A percentile compares a stretch with the other conserved stretches of the same genome.
Evolutionary conservation across 2,888 invertebrate genomes (phyloP).

Genomic region (Heliconius hortense): DNA sequence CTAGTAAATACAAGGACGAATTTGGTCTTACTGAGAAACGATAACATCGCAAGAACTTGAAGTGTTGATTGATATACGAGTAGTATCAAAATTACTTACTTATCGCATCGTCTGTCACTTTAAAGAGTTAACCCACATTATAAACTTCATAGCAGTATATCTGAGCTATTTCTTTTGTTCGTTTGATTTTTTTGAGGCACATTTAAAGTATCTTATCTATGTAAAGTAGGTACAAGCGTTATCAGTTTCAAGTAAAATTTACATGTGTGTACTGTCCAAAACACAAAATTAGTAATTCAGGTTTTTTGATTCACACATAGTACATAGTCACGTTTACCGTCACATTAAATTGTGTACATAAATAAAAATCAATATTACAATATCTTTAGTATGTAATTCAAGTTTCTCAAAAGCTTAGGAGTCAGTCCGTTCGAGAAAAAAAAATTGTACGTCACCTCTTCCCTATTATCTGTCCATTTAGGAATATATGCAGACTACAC

Average conservation of each 20-base stretch:
- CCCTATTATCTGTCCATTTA: too few relatives aligned
- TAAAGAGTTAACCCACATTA: conserved; percentile 1
- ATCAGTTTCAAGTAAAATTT: not conserved
- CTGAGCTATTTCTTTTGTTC: not conserved
- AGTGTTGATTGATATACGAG: conserved; percentile 9
- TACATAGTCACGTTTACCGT: too few relatives aligned
- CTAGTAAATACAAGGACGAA: not conserved
- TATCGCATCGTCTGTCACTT: conserved; percentile 9
- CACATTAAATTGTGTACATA: too few relatives aligned
- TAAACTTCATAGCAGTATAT: not conserved
- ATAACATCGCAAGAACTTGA: conserved; percentile 13
- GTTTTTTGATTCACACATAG: too few relatives aligned
- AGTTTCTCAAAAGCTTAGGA: too few relatives aligned
- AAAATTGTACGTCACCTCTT: too few relatives aligned
- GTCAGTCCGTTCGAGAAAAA: too few relatives aligned
- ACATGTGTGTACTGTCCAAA: not conserved
- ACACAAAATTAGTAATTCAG: too few relatives aligned
- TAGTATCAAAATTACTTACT: not conserved
- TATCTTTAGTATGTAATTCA: too few relatives aligned
- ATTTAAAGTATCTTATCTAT: not conserved
- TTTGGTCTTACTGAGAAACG: not conserved
- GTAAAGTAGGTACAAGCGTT: not conserved
- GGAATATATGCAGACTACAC: too few relatives aligned
- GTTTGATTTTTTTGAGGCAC: not conserved
- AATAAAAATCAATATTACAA: too few relatives aligned